phyloP scores from a whole-genome alignment of 2,113 vertebrate genomes.

The Pitta sordida region DNA sequence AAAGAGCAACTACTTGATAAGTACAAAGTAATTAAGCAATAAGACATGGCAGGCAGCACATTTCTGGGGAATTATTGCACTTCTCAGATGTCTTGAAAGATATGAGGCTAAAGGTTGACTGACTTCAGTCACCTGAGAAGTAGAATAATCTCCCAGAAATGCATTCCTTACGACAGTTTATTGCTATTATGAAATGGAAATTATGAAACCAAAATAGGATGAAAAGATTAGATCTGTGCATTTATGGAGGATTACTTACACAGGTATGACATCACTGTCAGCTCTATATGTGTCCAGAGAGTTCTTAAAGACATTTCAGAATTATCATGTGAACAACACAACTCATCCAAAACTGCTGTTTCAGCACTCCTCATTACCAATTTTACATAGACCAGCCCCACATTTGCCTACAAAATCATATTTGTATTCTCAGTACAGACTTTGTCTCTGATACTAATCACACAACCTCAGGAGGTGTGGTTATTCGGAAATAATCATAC shows the following conservation, averaged over 20 bases:
- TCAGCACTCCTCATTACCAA: slow-evolving; percentile 63
- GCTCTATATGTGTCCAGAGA: slow-evolving; percentile 72
- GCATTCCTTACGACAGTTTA: slow-evolving; percentile 68
- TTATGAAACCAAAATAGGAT: slow-evolving; percentile 71
- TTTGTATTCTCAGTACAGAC: slow-evolving; percentile 62
- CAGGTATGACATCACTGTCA: slow-evolving; percentile 73
- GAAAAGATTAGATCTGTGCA: slow-evolving; percentile 73
- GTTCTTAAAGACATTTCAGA: slow-evolving; percentile 68
- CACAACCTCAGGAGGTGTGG: slow-evolving; percentile 56
- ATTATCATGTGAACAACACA: slow-evolving; percentile 64
- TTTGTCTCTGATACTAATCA: slow-evolving; percentile 60
- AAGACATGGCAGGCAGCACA: slow-evolving; percentile 70
- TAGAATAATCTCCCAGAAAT: slow-evolving; percentile 68
- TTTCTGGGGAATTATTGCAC: slow-evolving; percentile 73
- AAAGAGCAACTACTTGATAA: slow-evolving; percentile 71
- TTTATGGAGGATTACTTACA: slow-evolving; percentile 75
- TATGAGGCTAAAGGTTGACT: slow-evolving; percentile 75
- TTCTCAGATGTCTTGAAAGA: slow-evolving; percentile 73
- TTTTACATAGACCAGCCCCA: slow-evolving; percentile 50
- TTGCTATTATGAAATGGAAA: slow-evolving; percentile 75
- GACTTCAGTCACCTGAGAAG: slow-evolving; percentile 74
- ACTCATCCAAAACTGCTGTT: slow-evolving; percentile 60
- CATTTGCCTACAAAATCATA: slow-evolving; percentile 57
- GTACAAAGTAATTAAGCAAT: slow-evolving; percentile 77
- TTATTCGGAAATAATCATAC: slow-evolving; percentile 71